Evolutionary conservation across 37 sponge, comb jelly and placozoan species (phyloP), one percentile per base, ranked within the genome.

Genomic region (Halisarca cf. caerulea): DNA sequence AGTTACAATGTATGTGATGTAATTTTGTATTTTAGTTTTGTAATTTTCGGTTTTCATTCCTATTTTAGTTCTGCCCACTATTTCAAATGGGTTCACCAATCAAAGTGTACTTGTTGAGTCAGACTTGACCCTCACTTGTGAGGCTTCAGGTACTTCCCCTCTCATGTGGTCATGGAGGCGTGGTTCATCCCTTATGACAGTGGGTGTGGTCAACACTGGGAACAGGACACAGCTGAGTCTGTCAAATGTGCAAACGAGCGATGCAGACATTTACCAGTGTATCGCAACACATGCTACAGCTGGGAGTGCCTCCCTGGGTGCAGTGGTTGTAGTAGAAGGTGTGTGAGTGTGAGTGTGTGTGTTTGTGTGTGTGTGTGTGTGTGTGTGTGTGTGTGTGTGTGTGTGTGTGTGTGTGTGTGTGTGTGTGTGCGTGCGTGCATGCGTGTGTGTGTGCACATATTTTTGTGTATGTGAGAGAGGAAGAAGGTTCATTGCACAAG

Each of bases 201-300:
- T 14, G 51, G 51, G 51, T 47, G 51, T 47, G 51, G 6, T 11
- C 51, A 47, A 11, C 51, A 47, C 11, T 6, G 51, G 51, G 51
- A 47, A 47, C 51, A 47, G 51, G 51, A 47, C 51, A 11, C 9
- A 47, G 51, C 51, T 47, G 24, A 74, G 18, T 43, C 18, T 36
- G 1, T 2, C 30, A 23, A 40, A 36, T 7, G 43, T n/a, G 11
- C 77, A 74, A 18, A 36, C 77, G 21, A 68, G 27, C 15, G 68
- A 90, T 24, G 39, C 82, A 7, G 86, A 86, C 8, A 82, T 90
- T 57, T 90, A 86, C 79, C 90, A 90, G 82, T 90, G 90, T 54
- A 36, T 54, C 0, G 86, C 42, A 9, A 1, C n/a, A 0, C 86
- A 78, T 30, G 32, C 21, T 0, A 27, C 30, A n/a, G 58, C 78